Conservation (phyloP, 2,888 invertebrate genomes). For the Phoenoteleia sp. region DNA sequence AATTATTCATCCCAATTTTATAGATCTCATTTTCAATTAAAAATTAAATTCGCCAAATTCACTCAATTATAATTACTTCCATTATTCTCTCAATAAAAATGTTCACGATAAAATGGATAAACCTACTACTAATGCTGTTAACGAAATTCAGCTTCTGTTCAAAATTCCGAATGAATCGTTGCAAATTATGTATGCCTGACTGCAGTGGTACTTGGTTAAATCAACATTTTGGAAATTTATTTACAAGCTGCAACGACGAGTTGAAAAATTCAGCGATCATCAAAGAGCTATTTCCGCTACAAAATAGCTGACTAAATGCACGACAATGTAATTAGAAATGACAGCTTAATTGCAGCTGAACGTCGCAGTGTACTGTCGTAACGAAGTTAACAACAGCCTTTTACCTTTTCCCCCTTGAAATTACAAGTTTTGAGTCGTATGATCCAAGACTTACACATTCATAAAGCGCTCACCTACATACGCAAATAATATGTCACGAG, state of each 20-base stretch:
- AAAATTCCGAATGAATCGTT: too few relatives aligned
- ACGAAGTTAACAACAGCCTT: constrained; percentile 46
- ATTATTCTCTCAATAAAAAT: too few relatives aligned
- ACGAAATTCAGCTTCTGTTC: too few relatives aligned
- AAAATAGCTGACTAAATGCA: constrained; percentile 28
- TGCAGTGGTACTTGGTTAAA: too few relatives aligned
- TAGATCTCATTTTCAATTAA: too few relatives aligned
- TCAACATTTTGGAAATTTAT: background rate
- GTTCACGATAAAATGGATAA: too few relatives aligned
- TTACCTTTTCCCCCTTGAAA: constrained; percentile 24
- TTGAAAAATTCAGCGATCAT: constrained; percentile 8
- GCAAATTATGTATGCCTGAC: too few relatives aligned
- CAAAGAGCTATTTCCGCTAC: constrained; percentile 12
- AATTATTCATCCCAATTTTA: too few relatives aligned
- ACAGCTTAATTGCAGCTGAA: constrained; percentile 38
- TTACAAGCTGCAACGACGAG: background rate
- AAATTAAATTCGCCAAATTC: too few relatives aligned
- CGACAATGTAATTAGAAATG: constrained; percentile 34
- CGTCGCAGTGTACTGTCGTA: constrained; percentile 13
- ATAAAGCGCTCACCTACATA: constrained; percentile 14
- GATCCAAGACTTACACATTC: constrained; percentile 44
- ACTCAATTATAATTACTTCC: too few relatives aligned
- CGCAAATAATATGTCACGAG: constrained; percentile 22
- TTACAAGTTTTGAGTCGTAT: constrained; percentile 31
- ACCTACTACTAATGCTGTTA: too few relatives aligned